Evolutionary conservation across 2,113 vertebrate genomes (phyloP).

Genomic region (Sclerurus mexicanus): DNA sequence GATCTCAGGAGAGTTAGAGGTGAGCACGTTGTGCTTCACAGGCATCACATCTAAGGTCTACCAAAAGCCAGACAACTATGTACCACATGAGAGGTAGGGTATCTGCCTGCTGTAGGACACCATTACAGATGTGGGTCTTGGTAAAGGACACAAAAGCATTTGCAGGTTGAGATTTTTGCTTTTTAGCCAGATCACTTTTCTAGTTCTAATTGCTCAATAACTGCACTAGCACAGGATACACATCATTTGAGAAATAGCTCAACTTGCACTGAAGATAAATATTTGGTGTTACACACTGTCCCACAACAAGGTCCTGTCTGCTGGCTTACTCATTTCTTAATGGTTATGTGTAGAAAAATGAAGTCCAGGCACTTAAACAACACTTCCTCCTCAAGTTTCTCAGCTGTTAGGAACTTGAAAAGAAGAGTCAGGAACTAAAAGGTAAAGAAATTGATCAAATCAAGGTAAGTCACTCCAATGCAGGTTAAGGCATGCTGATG

Average conservation of each 20-base stretch:
- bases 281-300: not conserved
- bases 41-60: not conserved
- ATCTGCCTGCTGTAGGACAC: not conserved
- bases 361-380: not conserved
- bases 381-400: not conserved
- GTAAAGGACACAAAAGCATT: not conserved
- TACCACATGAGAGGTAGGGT: fast-evolving
- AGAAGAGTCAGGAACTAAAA: not conserved
- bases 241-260: conserved; percentile 19
- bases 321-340: not conserved
- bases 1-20: not conserved
- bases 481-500: not conserved
- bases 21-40: not conserved
- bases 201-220: conserved; percentile 43
- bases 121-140: not conserved
- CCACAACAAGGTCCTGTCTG: not conserved
- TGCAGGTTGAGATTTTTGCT: not conserved
- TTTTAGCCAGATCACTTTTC: conserved; percentile 33
- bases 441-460: not conserved
- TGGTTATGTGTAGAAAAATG: not conserved
- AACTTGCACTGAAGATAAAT: conserved; percentile 19
- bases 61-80: not conserved
- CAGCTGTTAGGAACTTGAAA: not conserved
- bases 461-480: not conserved
- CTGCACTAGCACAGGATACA: conserved; percentile 40